phyloP scores from a whole-genome alignment of 2,113 vertebrate species.

The Maccullochella peelii region DNA sequence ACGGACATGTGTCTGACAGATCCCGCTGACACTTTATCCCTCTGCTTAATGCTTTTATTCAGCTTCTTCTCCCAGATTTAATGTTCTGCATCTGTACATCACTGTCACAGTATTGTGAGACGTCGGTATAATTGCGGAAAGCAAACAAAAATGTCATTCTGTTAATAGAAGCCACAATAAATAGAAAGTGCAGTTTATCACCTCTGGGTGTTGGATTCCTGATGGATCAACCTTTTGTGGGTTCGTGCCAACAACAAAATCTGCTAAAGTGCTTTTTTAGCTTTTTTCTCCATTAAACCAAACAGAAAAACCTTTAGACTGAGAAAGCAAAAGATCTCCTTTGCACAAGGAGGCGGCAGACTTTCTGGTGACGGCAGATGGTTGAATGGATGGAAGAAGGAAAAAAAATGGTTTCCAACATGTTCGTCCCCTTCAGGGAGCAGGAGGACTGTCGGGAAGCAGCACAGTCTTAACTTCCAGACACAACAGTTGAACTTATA shows the following conservation, averaged over 20 bases:
- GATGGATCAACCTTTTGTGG: not conserved
- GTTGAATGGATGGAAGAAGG: not conserved
- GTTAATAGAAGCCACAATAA: not conserved
- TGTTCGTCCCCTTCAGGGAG: slow-evolving; percentile 20
- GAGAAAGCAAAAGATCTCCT: slow-evolving; percentile 44
- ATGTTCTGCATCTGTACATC: not conserved
- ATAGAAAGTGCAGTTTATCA: not conserved
- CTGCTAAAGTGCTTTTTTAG: not conserved
- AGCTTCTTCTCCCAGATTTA: not conserved
- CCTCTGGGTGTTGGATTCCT: not conserved
- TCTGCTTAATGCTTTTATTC: not conserved
- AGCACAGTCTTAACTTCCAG: not conserved
- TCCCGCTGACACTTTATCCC: not conserved
- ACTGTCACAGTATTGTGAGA: no score
- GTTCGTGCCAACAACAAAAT: no score
- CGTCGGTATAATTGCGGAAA: not conserved
- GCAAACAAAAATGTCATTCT: not conserved
- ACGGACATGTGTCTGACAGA: not conserved
- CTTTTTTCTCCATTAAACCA: slow-evolving; percentile 33
- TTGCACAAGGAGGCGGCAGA: slow-evolving; percentile 26
- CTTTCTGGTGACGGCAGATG: slow-evolving; percentile 46
- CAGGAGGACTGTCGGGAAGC: slow-evolving; percentile 6
- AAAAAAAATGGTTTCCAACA: slow-evolving; percentile 16
- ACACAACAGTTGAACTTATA: not conserved
- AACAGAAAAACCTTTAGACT: slow-evolving; percentile 37